Base-by-base conservation (phyloP, 92 coral and sea anemone genomes). In the Pocillopora meandrina region DNA sequence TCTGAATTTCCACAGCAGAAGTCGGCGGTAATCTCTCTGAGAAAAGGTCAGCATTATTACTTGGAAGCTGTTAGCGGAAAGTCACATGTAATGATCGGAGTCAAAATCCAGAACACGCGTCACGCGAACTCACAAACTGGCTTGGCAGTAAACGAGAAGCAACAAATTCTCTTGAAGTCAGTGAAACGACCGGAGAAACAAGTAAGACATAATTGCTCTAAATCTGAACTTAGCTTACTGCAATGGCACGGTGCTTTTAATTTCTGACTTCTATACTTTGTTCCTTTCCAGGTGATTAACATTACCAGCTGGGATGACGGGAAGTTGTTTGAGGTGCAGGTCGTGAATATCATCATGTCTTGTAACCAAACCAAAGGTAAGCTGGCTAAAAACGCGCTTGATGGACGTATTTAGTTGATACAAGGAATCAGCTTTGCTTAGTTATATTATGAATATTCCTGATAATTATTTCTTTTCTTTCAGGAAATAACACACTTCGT, bases 131-230 rank as follows among this genome's bases (percentile, higher is more conserved):
- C 94, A 13, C 95, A 95, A 82, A 79, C 86, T 21, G 82, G 88
- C 34, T 85, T 94, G 69, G 98, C 98, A 52, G 95, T 89, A 9
- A 92, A 93, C 67, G 98, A 95, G 69, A 88, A 89, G 67, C 98
- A 95, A 72, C 65, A 84, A 70, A 82, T 95, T 36, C 80, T 74
- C 13, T 65, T 91, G 61, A 77, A 21, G 12, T 89, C 96, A 23
- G 61, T 74, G 5, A 78, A 74, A 66, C 55, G 66, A 11, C 86
- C 91, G 12, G 98, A 95, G 56, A 81, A n/a, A 67, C 98, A 95
- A 91, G 98, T 95, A 84, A 72, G 77, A 7, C 52, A 42, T 0
- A 42, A 42, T 42, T 3, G 8, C 8, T 42, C 8, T 7, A 42
- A 42, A 7, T 42, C 52, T 42, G 52, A 42, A 42, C 52, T 42